A percentile compares a stretch with the other conserved stretches of the same genome.
These are phyloP conservation scores for Dryadula phaetusa DNA, from an alignment of 2,888 invertebrate genomes.

Conservation along the genomic window DNA sequence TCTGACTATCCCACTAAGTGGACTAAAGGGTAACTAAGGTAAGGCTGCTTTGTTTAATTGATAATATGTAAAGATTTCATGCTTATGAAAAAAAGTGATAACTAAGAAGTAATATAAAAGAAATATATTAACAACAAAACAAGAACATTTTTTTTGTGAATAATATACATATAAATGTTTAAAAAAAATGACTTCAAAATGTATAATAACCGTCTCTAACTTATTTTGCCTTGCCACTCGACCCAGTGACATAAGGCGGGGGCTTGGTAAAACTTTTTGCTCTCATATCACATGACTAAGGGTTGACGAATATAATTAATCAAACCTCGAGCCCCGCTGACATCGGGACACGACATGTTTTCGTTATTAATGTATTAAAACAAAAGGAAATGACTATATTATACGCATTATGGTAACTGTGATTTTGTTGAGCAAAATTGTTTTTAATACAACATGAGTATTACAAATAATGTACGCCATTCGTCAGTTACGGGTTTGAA, in stretches of 20 bases:
- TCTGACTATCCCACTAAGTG: too few relatives aligned
- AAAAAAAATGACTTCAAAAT: background rate
- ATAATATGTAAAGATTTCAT: too few relatives aligned
- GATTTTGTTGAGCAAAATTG: conserved; percentile 21
- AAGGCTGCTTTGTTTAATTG: too few relatives aligned
- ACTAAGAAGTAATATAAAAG: too few relatives aligned
- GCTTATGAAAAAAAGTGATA: too few relatives aligned
- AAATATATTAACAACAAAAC: too few relatives aligned
- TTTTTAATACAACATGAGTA: background rate
- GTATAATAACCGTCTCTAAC: conserved; percentile 8
- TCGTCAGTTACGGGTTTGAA: background rate
- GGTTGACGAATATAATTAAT: conserved; percentile 69
- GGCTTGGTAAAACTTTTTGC: conserved; percentile 59
- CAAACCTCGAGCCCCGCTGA: conserved; percentile 53
- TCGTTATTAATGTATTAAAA: conserved; percentile 39
- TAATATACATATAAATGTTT: background rate
- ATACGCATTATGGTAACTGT: conserved; percentile 19
- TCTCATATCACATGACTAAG: conserved; percentile 67
- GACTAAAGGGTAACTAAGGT: too few relatives aligned
- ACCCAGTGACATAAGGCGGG: conserved; percentile 30
- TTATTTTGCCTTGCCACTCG: conserved; percentile 33
- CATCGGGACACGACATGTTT: conserved; percentile 28
- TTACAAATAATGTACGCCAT: background rate
- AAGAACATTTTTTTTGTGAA: too few relatives aligned
- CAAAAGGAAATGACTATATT: conserved; percentile 35